Evolutionary conservation across 2,888 invertebrate genomes (phyloP).

Genomic region (Chalcosyrphus nemorum): DNA sequence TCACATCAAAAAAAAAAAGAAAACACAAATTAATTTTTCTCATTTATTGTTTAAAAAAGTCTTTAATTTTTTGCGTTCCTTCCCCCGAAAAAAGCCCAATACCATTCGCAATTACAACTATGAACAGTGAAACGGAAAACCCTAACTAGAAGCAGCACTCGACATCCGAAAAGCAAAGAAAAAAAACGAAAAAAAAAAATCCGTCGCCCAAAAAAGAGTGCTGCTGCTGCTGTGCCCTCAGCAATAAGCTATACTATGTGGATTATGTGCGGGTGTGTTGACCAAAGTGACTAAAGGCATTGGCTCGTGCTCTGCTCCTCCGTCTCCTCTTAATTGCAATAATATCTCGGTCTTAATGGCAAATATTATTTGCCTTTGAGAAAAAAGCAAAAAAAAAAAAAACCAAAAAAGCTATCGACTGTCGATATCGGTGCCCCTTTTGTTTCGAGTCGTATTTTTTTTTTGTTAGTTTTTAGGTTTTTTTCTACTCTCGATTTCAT

Average conservation of each 20-base stretch:
- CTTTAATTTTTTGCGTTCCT: slow-evolving; percentile 51
- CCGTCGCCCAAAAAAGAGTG: no score
- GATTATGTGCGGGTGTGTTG: slow-evolving; percentile 73
- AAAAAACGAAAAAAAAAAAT: no score
- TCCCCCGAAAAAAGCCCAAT: slow-evolving; percentile 50
- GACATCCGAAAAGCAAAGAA: no score
- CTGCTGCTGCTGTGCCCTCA: slow-evolving; percentile 57
- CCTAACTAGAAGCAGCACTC: slow-evolving; percentile 42
- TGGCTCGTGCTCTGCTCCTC: slow-evolving; percentile 56
- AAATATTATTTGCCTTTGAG: slow-evolving; percentile 54
- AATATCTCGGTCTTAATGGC: slow-evolving; percentile 58
- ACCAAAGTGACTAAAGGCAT: slow-evolving; percentile 72
- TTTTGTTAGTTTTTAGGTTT: no score
- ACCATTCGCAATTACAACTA: slow-evolving; percentile 34
- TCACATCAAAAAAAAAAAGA: slow-evolving; percentile 67
- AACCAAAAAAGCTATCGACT: slow-evolving; percentile 1
- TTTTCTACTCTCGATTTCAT: slow-evolving; percentile 63
- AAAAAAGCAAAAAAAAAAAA: no score
- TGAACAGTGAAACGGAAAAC: slow-evolving; percentile 50
- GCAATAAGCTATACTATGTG: slow-evolving; percentile 72
- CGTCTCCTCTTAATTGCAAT: slow-evolving; percentile 54
- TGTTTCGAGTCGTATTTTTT: slow-evolving; percentile 41
- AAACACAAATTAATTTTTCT: slow-evolving; percentile 72
- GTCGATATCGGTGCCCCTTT: slow-evolving; percentile 48
- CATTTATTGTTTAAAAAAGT: slow-evolving; percentile 71